Conservation (phyloP, 2,888 invertebrate genomes). For the Molorchus minor region DNA sequence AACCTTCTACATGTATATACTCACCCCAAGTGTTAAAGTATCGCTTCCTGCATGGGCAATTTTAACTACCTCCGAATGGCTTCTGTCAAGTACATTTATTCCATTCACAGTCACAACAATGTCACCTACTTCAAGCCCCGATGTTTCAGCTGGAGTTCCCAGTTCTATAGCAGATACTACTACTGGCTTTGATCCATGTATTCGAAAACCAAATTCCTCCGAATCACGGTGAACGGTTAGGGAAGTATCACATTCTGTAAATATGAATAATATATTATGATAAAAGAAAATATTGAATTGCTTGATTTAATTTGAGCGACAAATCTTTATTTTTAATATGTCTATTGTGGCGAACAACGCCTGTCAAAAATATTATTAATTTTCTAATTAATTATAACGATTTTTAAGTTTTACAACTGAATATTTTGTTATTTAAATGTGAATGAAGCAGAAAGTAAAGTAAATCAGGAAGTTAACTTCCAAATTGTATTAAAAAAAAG, state of each 20-base stretch:
- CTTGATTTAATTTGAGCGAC: not conserved
- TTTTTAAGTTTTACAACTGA: too few relatives aligned
- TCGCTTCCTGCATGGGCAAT: conserved; percentile 91
- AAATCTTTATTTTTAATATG: too few relatives aligned
- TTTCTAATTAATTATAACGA: too few relatives aligned
- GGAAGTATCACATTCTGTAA: conserved; percentile 86
- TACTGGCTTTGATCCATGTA: conserved; percentile 95
- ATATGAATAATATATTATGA: not conserved
- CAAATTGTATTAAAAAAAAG: too few relatives aligned
- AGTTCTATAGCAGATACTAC: conserved; percentile 95
- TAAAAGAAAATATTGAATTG: conserved; percentile 31
- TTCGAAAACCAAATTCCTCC: conserved; percentile 94
- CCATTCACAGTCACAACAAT: conserved; percentile 93
- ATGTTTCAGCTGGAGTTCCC: conserved; percentile 91
- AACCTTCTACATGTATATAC: not conserved
- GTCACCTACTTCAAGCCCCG: conserved; percentile 93
- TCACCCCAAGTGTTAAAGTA: conserved; percentile 81
- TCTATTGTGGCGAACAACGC: too few relatives aligned
- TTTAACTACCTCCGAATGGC: conserved; percentile 92
- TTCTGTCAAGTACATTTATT: conserved; percentile 88
- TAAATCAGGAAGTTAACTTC: too few relatives aligned
- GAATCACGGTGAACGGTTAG: conserved; percentile 83
- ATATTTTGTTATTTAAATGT: too few relatives aligned
- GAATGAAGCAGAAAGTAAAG: too few relatives aligned
- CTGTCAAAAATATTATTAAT: too few relatives aligned